Evolutionary conservation across 2,888 invertebrate species (phyloP).

Genomic region (Acronicta alni): DNA sequence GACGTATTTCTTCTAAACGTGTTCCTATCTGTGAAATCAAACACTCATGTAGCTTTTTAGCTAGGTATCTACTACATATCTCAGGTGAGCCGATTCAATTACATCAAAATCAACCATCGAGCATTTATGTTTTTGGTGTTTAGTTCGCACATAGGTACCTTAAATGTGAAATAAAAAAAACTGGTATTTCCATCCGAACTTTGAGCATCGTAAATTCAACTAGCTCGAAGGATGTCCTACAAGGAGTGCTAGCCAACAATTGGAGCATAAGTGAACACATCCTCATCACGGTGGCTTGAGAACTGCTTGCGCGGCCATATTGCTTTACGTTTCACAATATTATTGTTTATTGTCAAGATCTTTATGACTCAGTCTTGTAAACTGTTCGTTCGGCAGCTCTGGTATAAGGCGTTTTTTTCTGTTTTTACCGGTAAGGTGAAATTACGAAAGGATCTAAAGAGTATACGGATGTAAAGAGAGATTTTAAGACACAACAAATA

Average conservation of each 20-base stretch:
- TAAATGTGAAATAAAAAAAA: too few relatives aligned
- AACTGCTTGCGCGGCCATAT: conserved; percentile 63
- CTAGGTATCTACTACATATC: too few relatives aligned
- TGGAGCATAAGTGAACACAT: conserved; percentile 86
- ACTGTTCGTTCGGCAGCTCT: conserved; percentile 25
- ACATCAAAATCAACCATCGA: too few relatives aligned
- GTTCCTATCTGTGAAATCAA: neutral
- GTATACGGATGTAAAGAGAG: too few relatives aligned
- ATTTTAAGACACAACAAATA: too few relatives aligned
- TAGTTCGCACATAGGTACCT: too few relatives aligned
- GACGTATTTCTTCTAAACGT: too few relatives aligned
- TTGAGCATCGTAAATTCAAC: conserved; percentile 66
- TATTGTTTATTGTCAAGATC: conserved; percentile 50
- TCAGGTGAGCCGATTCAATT: too few relatives aligned
- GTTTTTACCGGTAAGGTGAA: too few relatives aligned
- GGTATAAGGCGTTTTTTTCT: neutral
- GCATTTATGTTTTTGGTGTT: too few relatives aligned
- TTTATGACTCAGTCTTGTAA: conserved; percentile 38
- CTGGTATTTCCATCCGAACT: conserved; percentile 46
- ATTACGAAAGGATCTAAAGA: too few relatives aligned
- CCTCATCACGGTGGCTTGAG: conserved; percentile 81
- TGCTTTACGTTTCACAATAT: conserved; percentile 55
- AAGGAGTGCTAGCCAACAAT: conserved; percentile 86
- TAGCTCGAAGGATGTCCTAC: conserved; percentile 76
- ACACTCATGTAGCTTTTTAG: neutral